A percentile compares a stretch with the other conserved stretches of the same genome.
Conservation (phyloP, 1,140 invertebrate species). For the Hyles vespertilio region DNA sequence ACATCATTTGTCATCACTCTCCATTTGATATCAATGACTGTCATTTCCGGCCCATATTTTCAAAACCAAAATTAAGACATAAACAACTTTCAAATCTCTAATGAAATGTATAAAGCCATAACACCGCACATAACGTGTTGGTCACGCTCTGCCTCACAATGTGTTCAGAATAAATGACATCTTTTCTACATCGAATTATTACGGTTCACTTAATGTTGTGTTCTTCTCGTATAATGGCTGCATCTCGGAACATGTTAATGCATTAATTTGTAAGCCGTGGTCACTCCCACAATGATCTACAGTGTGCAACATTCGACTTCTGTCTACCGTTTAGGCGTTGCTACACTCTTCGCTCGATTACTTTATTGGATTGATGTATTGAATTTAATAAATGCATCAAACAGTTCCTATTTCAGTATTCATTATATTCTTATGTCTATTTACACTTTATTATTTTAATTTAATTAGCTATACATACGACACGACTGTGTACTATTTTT, state of each 20-base stretch:
- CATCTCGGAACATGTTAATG: constrained; percentile 37
- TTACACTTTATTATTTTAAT: no score
- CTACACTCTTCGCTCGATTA: no score
- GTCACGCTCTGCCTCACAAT: constrained; percentile 54
- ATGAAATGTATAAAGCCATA: constrained; percentile 55
- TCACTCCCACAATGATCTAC: no score
- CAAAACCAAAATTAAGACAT: constrained; percentile 66
- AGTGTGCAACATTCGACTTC: no score
- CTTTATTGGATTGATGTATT: no score
- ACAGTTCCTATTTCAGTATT: no score
- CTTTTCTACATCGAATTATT: constrained; percentile 37
- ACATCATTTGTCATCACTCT: constrained; percentile 38
- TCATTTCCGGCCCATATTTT: constrained; percentile 50
- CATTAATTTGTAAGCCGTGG: constrained; percentile 36
- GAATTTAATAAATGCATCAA: no score
- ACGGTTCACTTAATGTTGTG: constrained; percentile 34
- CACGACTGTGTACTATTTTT: no score
- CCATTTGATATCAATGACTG: constrained; percentile 34
- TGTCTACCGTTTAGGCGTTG: no score
- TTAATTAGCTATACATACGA: no score
- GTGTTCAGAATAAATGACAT: constrained; percentile 44
- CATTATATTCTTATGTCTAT: no score
- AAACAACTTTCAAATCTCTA: constrained; percentile 45
- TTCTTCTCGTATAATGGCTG: constrained; percentile 15
- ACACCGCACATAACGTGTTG: constrained; percentile 50